Evolutionary conservation across 2,113 vertebrate genomes (phyloP).

Genomic region (Myiagra hebetior): DNA sequence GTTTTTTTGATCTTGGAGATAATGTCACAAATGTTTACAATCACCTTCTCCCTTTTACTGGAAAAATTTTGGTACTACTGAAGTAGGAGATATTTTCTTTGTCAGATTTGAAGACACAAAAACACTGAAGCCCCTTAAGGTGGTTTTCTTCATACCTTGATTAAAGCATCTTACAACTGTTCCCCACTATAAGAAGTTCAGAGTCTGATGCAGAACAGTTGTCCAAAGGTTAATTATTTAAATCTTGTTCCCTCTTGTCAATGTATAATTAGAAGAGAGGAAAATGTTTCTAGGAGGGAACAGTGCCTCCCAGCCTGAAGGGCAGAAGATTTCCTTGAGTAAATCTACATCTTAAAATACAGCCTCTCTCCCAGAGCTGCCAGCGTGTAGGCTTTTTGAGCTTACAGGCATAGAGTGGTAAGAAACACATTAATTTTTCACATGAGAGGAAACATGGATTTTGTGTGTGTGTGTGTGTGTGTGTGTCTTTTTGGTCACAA

Average conservation of each 20-base stretch:
- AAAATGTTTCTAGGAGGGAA: neutral
- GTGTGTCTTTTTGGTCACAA: neutral
- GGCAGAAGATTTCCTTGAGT: neutral
- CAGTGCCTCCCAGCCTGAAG: neutral
- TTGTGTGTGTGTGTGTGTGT: neutral
- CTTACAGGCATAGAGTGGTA: neutral
- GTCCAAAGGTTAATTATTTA: neutral
- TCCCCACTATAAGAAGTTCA: neutral
- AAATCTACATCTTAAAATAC: neutral
- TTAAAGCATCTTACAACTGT: neutral
- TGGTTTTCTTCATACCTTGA: neutral
- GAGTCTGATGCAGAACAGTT: neutral
- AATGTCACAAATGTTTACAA: neutral
- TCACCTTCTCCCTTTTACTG: neutral
- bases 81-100: neutral
- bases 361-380: neutral
- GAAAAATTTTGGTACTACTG: neutral
- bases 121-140: neutral
- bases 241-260: neutral
- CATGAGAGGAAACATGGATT: neutral
- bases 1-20: neutral
- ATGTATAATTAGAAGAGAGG: neutral
- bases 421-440: neutral
- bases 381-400: neutral
- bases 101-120: neutral